A percentile compares a stretch with the other conserved stretches of the same genome.
Conservation (phyloP, 2,797 vertebrate species). For the Sylvilagus floridanus region DNA sequence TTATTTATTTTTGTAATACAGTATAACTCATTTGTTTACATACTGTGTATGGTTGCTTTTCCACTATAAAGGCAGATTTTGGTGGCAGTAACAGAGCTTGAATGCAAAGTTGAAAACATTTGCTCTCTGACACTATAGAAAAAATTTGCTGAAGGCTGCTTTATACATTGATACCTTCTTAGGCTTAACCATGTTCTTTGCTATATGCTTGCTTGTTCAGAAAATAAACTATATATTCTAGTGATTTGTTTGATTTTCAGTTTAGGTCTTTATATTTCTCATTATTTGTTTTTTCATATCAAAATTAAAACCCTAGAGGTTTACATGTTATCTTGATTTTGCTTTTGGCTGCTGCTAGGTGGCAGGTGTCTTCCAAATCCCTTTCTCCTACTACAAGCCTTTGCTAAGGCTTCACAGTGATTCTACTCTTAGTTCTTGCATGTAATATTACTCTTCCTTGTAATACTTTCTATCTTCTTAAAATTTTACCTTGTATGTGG, state of each 20-base stretch:
- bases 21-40: not conserved
- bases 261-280: not conserved
- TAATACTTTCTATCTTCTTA: not conserved
- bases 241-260: not conserved
- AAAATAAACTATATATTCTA: not conserved
- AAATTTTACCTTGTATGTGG: not conserved
- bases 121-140: not conserved
- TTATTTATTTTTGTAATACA: not conserved
- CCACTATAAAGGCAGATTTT: not conserved
- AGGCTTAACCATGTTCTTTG: not conserved
- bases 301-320: not conserved
- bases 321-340: not conserved
- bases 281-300: not conserved
- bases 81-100: not conserved
- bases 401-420: not conserved
- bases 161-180: not conserved
- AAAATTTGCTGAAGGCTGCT: not conserved
- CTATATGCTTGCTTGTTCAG: not conserved
- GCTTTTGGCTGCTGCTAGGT: accelerated
- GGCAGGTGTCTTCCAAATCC: not conserved
- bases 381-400: not conserved
- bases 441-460: not conserved
- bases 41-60: not conserved
- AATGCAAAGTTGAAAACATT: not conserved
- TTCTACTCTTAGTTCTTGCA: not conserved